Percentiles rank a stretch among this genome's conserved stretches.
phyloP scores from a whole-genome alignment of 2,888 invertebrate genomes.

The Meteorus colon region DNA sequence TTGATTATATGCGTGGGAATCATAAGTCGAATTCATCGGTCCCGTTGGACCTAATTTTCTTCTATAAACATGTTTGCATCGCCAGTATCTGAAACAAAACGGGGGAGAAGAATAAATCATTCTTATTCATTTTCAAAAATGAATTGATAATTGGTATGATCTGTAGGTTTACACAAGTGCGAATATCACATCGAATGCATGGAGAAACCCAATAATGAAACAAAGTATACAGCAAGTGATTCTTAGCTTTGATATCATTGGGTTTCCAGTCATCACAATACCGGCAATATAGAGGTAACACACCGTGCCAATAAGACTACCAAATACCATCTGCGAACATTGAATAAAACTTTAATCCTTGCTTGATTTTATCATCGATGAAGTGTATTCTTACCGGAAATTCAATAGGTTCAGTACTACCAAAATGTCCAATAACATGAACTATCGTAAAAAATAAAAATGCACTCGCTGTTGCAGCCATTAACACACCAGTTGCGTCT shows the following conservation, averaged over 20 bases:
- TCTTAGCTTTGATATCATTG: conserved; percentile 45
- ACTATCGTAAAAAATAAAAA: conserved; percentile 60
- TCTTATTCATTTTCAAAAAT: conserved; percentile 9
- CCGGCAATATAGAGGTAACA: conserved; percentile 58
- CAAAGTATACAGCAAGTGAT: conserved; percentile 53
- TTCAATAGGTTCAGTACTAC: conserved; percentile 49
- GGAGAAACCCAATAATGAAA: conserved; percentile 56
- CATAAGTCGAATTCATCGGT: not conserved
- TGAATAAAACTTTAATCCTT: conserved; percentile 11
- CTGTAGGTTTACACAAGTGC: conserved; percentile 57
- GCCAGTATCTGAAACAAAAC: conserved; percentile 48
- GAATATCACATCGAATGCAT: conserved; percentile 58
- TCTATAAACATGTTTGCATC: conserved; percentile 43
- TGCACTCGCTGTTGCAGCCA: conserved; percentile 56
- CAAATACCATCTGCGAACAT: conserved; percentile 60
- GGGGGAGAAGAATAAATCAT: conserved; percentile 8
- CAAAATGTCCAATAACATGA: conserved; percentile 61
- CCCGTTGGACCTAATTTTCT: conserved; percentile 48
- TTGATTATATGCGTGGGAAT: not conserved
- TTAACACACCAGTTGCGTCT: conserved; percentile 52
- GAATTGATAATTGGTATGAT: not conserved
- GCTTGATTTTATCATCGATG: conserved; percentile 1
- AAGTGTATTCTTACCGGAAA: conserved; percentile 56
- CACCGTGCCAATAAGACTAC: conserved; percentile 60
- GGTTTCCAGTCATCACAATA: conserved; percentile 43